These are phyloP conservation scores for Lophius americanus DNA, from an alignment of 2,797 vertebrate species.

Conservation along the genomic window DNA sequence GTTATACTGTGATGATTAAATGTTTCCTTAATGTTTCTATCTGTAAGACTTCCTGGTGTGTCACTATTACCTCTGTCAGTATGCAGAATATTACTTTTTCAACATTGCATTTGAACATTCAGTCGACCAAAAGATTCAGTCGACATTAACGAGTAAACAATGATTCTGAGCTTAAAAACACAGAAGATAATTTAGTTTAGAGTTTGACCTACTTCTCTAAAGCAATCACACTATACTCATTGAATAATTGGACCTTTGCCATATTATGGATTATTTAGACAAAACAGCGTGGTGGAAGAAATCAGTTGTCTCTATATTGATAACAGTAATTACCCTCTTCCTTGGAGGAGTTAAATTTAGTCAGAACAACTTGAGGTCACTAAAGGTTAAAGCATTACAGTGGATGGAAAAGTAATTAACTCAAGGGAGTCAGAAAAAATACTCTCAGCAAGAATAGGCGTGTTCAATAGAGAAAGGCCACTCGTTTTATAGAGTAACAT, in stretches of 20 bases:
- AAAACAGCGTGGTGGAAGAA: slow-evolving; percentile 34
- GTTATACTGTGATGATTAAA: too few species aligned
- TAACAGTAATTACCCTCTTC: slow-evolving; percentile 57
- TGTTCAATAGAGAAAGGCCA: slow-evolving; percentile 12
- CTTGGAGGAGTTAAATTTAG: slow-evolving; percentile 41
- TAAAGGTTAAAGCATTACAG: slow-evolving; percentile 66
- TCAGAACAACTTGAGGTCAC: slow-evolving; percentile 60
- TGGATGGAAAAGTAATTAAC: slow-evolving; percentile 72
- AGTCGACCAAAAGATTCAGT: too few species aligned
- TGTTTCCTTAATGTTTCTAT: too few species aligned
- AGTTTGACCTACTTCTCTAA: neutral
- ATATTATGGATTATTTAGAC: slow-evolving; percentile 40
- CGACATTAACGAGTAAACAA: too few species aligned
- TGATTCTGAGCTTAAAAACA: neutral
- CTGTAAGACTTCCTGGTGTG: too few species aligned
- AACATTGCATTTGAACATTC: too few species aligned
- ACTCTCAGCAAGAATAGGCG: slow-evolving; percentile 44
- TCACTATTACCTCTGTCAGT: too few species aligned
- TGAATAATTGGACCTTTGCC: slow-evolving; percentile 29
- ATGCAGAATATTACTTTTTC: too few species aligned
- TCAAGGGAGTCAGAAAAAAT: slow-evolving; percentile 45
- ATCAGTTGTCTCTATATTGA: slow-evolving; percentile 57
- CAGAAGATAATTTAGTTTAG: neutral
- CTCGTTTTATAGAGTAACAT: slow-evolving; percentile 13
- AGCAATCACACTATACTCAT: neutral